These are phyloP conservation scores for Muscidifurax raptorellus DNA, from an alignment of 1,140 invertebrate genomes.

Conservation along the genomic window DNA sequence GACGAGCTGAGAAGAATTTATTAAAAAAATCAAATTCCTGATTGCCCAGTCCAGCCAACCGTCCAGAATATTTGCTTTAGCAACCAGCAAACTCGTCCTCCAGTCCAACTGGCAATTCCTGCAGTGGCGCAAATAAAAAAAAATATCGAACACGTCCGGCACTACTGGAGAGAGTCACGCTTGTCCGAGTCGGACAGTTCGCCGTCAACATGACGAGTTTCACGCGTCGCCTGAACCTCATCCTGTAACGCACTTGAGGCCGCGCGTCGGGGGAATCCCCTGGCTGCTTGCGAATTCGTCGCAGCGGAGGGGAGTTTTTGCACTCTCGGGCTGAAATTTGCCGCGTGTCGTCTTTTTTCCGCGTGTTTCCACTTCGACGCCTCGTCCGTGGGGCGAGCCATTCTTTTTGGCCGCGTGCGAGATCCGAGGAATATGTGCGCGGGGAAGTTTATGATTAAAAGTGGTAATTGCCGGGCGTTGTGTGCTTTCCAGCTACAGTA, in stretches of 20 bases:
- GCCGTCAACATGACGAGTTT: slow-evolving; percentile 49
- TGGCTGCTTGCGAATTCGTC: background rate
- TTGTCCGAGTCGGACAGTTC: slow-evolving; percentile 24
- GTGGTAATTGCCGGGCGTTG: slow-evolving; percentile 46
- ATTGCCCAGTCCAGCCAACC: no score
- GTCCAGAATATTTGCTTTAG: background rate
- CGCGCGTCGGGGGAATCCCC: slow-evolving; percentile 7
- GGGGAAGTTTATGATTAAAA: slow-evolving; percentile 45
- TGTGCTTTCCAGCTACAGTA: background rate
- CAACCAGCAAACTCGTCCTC: background rate
- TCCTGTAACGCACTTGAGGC: slow-evolving; percentile 8
- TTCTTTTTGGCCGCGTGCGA: background rate
- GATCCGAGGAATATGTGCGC: background rate
- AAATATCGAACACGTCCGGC: slow-evolving; percentile 28
- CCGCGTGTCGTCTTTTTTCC: slow-evolving; percentile 1
- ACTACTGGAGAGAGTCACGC: slow-evolving; percentile 39
- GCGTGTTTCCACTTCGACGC: background rate
- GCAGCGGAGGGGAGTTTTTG: slow-evolving; percentile 30
- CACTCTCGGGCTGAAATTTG: slow-evolving; percentile 22
- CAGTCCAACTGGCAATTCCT: slow-evolving; percentile 6
- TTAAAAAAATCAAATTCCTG: no score
- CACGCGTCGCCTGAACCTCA: slow-evolving; percentile 26
- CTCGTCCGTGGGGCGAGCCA: background rate
- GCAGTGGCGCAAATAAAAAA: background rate
- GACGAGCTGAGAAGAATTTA: no score